phyloP scores from a whole-genome alignment of 1,140 invertebrate genomes.

The Belonocnema kinseyi region DNA sequence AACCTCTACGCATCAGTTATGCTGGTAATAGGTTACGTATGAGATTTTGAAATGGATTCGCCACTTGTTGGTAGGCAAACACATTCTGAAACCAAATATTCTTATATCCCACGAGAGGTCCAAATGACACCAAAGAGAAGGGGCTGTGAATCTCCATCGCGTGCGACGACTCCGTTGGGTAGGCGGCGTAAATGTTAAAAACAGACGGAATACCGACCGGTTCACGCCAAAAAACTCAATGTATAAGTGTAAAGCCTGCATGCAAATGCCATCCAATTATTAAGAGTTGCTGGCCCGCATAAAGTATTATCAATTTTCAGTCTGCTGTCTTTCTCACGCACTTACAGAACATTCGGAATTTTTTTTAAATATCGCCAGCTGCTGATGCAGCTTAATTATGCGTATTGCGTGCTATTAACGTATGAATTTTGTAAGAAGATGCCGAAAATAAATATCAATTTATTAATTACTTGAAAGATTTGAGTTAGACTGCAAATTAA shows the following conservation, averaged over 20 bases:
- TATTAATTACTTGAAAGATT: background rate
- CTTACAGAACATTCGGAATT: slow-evolving; percentile 29
- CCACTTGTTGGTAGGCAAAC: slow-evolving; percentile 22
- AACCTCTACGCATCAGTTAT: too few relatives aligned
- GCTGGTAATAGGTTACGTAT: slow-evolving; percentile 42
- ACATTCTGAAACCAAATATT: slow-evolving; percentile 43
- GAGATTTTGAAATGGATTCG: slow-evolving; percentile 38
- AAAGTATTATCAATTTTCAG: slow-evolving; percentile 67
- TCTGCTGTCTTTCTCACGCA: slow-evolving; percentile 36
- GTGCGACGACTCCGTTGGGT: slow-evolving; percentile 65
- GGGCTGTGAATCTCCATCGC: slow-evolving; percentile 51
- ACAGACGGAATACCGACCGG: slow-evolving; percentile 64
- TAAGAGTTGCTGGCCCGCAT: slow-evolving; percentile 52
- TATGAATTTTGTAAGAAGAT: background rate
- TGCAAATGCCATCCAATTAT: slow-evolving; percentile 68
- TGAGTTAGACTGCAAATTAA: background rate
- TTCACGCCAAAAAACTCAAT: slow-evolving; percentile 64
- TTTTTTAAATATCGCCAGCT: slow-evolving; percentile 31
- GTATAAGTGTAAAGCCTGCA: slow-evolving; percentile 59
- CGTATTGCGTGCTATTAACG: background rate
- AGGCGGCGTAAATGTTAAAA: slow-evolving; percentile 68
- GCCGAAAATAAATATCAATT: background rate
- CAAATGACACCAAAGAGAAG: slow-evolving; percentile 44
- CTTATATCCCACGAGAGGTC: slow-evolving; percentile 46
- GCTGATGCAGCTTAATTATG: background rate